These are phyloP conservation scores for Chaetops frenatus DNA, from an alignment of 2,113 vertebrate genomes.

Conservation along the genomic window DNA sequence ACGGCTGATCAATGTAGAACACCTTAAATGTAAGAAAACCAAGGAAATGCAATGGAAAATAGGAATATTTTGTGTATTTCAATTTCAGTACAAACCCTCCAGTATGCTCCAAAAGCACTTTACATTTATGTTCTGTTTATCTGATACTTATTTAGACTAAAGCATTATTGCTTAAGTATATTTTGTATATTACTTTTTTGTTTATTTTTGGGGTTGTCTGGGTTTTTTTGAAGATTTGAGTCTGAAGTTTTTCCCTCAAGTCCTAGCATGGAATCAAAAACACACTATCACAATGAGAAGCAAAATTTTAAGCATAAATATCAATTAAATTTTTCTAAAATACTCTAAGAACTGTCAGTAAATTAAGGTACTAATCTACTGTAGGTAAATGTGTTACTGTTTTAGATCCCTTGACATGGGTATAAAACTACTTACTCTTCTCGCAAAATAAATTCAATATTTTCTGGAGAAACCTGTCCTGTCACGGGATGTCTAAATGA, in stretches of 20 bases:
- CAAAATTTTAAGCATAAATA: not conserved
- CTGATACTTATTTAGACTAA: not conserved
- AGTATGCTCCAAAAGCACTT: not conserved
- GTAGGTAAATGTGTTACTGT: not conserved
- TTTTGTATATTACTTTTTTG: not conserved
- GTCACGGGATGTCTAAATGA: slow-evolving; percentile 95
- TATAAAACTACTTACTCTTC: slow-evolving; percentile 86
- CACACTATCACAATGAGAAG: not conserved
- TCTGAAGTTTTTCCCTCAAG: not conserved
- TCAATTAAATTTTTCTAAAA: not conserved
- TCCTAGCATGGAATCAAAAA: not conserved
- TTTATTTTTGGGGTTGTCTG: not conserved
- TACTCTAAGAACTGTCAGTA: not conserved
- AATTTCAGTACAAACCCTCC: not conserved
- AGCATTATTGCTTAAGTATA: not conserved
- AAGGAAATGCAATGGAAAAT: not conserved
- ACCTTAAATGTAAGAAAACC: not conserved
- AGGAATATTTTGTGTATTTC: not conserved
- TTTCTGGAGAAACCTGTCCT: slow-evolving; percentile 93
- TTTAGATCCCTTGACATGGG: not conserved
- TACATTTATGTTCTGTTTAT: not conserved
- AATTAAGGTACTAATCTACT: not conserved
- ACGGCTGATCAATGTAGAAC: not conserved
- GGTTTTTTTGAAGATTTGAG: not conserved
- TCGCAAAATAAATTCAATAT: slow-evolving; percentile 90